phyloP scores from a whole-genome alignment of 2,113 vertebrate genomes.

The Ciconia stormi region DNA sequence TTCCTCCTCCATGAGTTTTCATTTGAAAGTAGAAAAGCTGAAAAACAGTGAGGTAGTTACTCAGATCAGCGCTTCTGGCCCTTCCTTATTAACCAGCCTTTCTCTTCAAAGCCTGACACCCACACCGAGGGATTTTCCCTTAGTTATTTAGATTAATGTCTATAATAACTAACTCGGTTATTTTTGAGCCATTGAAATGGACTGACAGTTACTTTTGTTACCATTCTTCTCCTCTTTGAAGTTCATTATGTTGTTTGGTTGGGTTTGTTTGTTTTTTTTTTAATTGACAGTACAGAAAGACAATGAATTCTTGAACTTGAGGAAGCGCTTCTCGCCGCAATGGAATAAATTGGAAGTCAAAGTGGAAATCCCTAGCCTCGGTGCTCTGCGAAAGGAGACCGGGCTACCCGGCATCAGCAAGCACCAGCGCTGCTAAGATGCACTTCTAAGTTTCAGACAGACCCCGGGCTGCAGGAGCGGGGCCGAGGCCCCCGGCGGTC shows the following conservation, averaged over 20 bases:
- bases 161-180: accelerated
- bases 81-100: background rate
- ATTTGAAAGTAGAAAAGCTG: background rate
- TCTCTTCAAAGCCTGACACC: background rate
- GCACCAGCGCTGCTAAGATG: background rate
- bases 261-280: no score
- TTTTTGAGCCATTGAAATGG: background rate
- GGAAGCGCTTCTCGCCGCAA: no score
- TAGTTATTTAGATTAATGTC: no score
- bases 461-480: background rate
- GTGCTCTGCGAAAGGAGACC: accelerated
- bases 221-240: background rate
- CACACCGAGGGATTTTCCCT: background rate
- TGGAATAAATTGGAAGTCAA: no score
- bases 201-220: background rate
- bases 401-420: background rate
- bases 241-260: accelerated
- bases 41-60: background rate
- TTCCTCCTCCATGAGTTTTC: background rate
- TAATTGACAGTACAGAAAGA: background rate
- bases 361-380: background rate
- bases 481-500: background rate
- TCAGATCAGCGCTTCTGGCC: background rate
- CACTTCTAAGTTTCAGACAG: no score
- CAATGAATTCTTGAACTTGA: background rate